Conservation (phyloP, 2,113 vertebrate species). For the Microcebus murinus region DNA sequence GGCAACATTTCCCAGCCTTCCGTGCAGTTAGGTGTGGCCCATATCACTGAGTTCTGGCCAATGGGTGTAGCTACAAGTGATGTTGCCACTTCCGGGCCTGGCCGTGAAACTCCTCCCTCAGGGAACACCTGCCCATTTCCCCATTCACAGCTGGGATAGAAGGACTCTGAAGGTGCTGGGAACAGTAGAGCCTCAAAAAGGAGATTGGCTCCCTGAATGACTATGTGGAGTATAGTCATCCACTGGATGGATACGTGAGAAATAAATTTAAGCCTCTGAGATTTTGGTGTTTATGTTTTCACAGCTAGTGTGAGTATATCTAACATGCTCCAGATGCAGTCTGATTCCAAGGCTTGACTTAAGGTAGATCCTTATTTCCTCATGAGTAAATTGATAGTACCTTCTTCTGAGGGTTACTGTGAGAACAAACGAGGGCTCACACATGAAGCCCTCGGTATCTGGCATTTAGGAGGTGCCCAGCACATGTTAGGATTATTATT, state of each 20-base stretch:
- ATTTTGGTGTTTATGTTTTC: background rate
- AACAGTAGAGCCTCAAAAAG: background rate
- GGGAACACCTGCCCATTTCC: background rate
- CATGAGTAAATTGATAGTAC: background rate
- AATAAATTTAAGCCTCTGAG: background rate
- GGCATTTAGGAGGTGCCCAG: background rate
- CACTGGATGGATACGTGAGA: background rate
- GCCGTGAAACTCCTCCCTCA: background rate
- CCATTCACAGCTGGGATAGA: background rate
- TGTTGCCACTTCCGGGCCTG: background rate
- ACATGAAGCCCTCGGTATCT: background rate
- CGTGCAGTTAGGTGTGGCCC: background rate
- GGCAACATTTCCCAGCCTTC: background rate
- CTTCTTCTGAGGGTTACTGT: background rate
- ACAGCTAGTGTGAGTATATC: background rate
- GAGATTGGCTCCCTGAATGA: background rate
- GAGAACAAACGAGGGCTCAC: background rate
- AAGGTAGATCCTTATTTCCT: background rate
- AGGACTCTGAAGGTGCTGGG: background rate
- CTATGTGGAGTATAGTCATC: background rate
- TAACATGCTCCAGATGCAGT: background rate
- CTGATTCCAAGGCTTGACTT: background rate
- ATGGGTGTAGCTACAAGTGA: background rate
- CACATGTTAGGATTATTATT: background rate
- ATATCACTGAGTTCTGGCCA: background rate